phyloP scores from a whole-genome alignment of 1,140 invertebrate species.

The Zaprionus davidi region DNA sequence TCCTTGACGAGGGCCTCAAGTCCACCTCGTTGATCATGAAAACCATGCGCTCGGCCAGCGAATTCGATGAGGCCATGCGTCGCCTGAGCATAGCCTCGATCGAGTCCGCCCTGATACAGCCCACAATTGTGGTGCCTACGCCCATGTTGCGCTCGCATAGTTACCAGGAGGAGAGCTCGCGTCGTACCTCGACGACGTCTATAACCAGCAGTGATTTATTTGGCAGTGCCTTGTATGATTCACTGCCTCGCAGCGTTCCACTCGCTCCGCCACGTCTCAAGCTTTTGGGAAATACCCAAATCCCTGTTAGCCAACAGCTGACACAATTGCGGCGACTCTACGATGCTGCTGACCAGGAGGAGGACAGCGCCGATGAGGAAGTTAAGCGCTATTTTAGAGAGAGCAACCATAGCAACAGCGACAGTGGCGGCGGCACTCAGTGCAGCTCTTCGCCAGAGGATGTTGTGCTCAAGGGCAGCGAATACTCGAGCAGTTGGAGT shows the following conservation, averaged over 20 bases:
- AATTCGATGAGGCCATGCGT: conserved; percentile 83
- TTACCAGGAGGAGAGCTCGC: conserved; percentile 67
- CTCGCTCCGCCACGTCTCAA: conserved; percentile 73
- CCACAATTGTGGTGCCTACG: conserved; percentile 69
- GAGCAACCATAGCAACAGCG: conserved; percentile 51
- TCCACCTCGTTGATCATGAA: conserved; percentile 83
- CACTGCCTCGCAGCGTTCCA: conserved; percentile 56
- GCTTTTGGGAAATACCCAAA: conserved; percentile 68
- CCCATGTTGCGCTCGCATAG: conserved; percentile 78
- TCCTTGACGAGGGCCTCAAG: conserved; percentile 78
- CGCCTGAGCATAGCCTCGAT: conserved; percentile 79
- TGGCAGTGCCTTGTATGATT: conserved; percentile 63
- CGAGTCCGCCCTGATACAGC: conserved; percentile 68
- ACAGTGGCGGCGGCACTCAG: conserved; percentile 79
- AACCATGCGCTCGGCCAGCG: conserved; percentile 79
- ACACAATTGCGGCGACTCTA: conserved; percentile 74
- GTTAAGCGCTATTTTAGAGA: conserved; percentile 77
- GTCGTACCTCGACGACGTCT: conserved; percentile 64
- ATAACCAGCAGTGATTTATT: conserved; percentile 72
- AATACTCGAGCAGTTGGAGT: conserved; percentile 83
- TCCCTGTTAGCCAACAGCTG: conserved; percentile 77
- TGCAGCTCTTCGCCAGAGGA: conserved; percentile 72
- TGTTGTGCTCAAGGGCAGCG: conserved; percentile 55
- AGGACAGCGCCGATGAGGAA: conserved; percentile 81
- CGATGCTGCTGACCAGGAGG: conserved; percentile 69